Evolutionary conservation across 2,113 vertebrate genomes (phyloP).

Genomic region (Clinocottus analis): DNA sequence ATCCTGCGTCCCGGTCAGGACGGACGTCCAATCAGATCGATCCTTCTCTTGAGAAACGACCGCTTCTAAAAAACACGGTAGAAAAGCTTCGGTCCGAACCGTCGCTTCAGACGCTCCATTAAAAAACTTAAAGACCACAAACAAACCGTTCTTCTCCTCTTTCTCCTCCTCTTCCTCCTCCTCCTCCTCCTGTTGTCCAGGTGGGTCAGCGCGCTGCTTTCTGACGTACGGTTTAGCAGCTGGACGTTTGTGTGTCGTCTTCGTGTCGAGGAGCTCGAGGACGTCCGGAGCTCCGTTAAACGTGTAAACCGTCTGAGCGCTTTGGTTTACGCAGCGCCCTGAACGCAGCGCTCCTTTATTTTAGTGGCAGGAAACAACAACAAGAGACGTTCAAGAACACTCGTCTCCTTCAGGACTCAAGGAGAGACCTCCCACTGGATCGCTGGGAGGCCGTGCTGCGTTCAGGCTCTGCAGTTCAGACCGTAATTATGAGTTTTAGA

Average conservation of each 20-base stretch:
- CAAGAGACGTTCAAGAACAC: too few relatives aligned
- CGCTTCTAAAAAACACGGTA: constrained; percentile 36
- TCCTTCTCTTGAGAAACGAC: neutral
- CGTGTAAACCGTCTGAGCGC: too few relatives aligned
- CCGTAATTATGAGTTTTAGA: neutral
- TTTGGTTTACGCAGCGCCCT: neutral
- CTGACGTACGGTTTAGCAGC: too few relatives aligned
- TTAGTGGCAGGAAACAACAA: too few relatives aligned
- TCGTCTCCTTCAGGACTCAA: neutral
- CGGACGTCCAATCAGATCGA: constrained; percentile 37
- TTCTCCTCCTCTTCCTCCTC: too few relatives aligned
- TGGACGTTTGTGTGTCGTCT: too few relatives aligned
- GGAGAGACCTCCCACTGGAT: too few relatives aligned
- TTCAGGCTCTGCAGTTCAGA: neutral
- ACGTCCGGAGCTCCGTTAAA: too few relatives aligned
- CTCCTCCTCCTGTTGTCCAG: too few relatives aligned
- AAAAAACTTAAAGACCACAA: constrained; percentile 13
- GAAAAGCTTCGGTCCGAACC: constrained; percentile 22
- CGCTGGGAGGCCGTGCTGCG: neutral
- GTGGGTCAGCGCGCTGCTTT: too few relatives aligned
- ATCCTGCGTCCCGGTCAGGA: too few relatives aligned
- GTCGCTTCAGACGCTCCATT: constrained; percentile 10
- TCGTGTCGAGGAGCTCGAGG: neutral
- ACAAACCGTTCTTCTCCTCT: neutral
- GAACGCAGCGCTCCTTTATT: too few relatives aligned